Conservation (phyloP, 2,888 invertebrate genomes). For the Cerastis leucographa region DNA sequence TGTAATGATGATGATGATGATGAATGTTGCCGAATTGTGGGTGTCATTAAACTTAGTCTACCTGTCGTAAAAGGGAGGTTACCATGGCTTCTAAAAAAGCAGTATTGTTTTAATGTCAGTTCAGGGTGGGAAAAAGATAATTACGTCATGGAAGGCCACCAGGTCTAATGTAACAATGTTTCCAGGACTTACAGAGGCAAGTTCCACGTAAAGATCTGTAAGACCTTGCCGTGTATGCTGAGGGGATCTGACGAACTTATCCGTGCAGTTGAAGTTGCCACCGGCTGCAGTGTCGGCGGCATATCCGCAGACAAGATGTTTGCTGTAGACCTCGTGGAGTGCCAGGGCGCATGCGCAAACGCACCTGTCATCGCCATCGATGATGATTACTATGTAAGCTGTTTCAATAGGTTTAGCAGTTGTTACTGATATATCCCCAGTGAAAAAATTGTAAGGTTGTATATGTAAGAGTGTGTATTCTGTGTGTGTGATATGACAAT, state of each 20-base stretch:
- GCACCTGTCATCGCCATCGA: constrained; percentile 83
- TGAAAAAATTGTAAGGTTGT: not conserved
- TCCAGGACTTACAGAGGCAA: constrained; percentile 80
- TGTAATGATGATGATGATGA: no score
- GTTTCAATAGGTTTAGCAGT: not conserved
- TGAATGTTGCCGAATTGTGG: not conserved
- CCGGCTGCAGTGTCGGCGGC: constrained; percentile 77
- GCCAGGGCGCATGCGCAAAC: constrained; percentile 85
- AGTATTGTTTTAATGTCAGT: not conserved
- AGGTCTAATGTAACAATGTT: constrained; percentile 24
- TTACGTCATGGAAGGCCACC: no score
- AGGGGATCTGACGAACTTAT: constrained; percentile 82
- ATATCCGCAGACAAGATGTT: constrained; percentile 81
- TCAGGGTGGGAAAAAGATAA: not conserved
- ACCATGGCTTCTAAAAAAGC: not conserved
- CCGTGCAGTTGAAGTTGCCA: constrained; percentile 77
- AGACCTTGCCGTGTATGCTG: constrained; percentile 85
- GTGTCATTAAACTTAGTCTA: not conserved
- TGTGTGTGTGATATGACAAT: not conserved
- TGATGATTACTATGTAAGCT: constrained; percentile 85
- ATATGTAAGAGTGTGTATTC: not conserved
- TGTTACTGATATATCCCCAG: not conserved
- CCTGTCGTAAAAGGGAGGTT: not conserved
- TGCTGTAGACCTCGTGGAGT: constrained; percentile 84
- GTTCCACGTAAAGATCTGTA: constrained; percentile 84